Evolutionary conservation across 2,113 vertebrate species (phyloP), one percentile per base, ranked within the genome.

Genomic region (Cebus imitator): DNA sequence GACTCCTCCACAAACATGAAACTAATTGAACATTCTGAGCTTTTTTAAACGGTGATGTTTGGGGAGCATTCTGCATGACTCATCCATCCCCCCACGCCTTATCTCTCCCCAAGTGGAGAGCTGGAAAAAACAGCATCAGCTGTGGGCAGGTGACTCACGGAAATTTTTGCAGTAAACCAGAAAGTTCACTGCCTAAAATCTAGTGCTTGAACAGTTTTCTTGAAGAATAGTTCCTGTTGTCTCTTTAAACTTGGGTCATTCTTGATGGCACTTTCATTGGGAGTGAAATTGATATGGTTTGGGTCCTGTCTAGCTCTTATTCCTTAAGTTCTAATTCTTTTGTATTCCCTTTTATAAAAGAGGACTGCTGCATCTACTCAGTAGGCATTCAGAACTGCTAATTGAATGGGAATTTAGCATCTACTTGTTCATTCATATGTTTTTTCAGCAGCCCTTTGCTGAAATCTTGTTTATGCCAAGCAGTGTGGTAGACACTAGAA

Each of bases 131-230:
- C 84, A 75, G 35, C 14, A 3, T 43, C 87, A 58, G 35, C 87
- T 80, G 61, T 76, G 55, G 55, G 89, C 91, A 88, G 40, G 86
- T 82, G 95, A 95, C 92, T 93, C 92, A 91, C 52, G 64, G 75
- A 73, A 82, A 79, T 25, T n/a, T 68, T 40, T 96, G 35, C 64
- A 96, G 37, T 52, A 73, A 81, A 88, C 35, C 35, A 8, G 1
- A 90, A 95, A 84, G 66, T 64, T 84, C 40, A 21, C 52, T 78
- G 76, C 82, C 30, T 75, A 52, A 92, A 76, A 55, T 64, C 40
- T 27, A 48, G 45, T 17, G 8, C 8, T 58, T 52, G 45, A 86
- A 13, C 3, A 17, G 37, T 52, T 58, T 79, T 72, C 83, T 61
- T 70, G n/a, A 68, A 92, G n/a, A 75, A 70, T 4, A 12, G 57